A percentile compares a stretch with the other conserved stretches of the same genome.
These are phyloP conservation scores for Siniperca chuatsi DNA, from an alignment of 2,113 vertebrate species.

Conservation along the genomic window DNA sequence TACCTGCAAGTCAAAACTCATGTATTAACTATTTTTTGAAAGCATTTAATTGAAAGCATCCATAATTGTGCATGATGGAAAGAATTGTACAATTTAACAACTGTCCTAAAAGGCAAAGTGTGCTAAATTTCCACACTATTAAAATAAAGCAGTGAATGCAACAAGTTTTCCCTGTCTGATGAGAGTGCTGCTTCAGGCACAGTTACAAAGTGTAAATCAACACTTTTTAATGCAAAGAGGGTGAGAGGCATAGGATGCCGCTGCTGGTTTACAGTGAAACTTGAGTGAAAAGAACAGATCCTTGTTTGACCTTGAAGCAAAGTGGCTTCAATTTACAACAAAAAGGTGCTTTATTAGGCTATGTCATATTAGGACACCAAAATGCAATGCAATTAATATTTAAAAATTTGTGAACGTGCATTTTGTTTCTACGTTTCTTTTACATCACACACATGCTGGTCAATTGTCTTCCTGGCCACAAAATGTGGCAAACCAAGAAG, in stretches of 20 bases:
- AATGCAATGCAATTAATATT: neutral
- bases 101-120: neutral
- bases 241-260: slow-evolving; percentile 3
- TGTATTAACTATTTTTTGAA: neutral
- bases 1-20: neutral
- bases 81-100: neutral
- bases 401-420: neutral
- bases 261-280: slow-evolving; percentile 17
- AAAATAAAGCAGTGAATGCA: slow-evolving; percentile 11
- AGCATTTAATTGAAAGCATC: neutral
- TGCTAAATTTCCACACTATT: slow-evolving; percentile 31
- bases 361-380: neutral
- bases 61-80: neutral
- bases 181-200: slow-evolving; percentile 36
- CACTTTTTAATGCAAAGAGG: slow-evolving; percentile 40
- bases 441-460: neutral
- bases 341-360: neutral
- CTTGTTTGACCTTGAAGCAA: neutral
- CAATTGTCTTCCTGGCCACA: neutral
- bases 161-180: slow-evolving; percentile 11
- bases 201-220: slow-evolving; percentile 40
- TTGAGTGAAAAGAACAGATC: neutral
- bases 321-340: neutral
- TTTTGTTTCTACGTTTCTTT: neutral
- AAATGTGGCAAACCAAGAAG: neutral